These are phyloP conservation scores for Albula glossodonta DNA, from an alignment of 2,113 vertebrate genomes.

Conservation along the genomic window DNA sequence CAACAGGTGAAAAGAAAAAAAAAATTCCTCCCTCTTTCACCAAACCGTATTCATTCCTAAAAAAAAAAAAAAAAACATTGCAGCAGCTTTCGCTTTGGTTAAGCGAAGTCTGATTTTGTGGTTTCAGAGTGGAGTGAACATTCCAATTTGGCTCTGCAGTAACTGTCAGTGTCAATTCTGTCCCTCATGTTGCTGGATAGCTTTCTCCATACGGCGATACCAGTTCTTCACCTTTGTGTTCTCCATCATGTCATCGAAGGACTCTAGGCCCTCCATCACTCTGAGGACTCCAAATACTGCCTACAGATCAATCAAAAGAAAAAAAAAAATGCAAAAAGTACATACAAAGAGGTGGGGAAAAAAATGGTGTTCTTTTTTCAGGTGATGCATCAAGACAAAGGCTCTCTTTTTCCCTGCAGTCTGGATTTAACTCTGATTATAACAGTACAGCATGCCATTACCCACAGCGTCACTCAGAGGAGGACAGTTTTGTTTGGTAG, in stretches of 20 bases:
- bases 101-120: not conserved
- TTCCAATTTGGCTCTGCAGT: not conserved
- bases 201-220: slow-evolving; percentile 84
- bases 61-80: not conserved
- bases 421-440: not conserved
- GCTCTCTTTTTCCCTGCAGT: not conserved
- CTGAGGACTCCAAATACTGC: slow-evolving; percentile 91
- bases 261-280: slow-evolving; percentile 93
- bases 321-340: not conserved
- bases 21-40: not conserved
- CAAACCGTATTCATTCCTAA: not conserved
- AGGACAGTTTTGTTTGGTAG: not conserved
- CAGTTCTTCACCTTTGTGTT: slow-evolving; percentile 86
- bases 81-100: not conserved
- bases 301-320: slow-evolving; percentile 56
- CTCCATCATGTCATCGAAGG: slow-evolving; percentile 91
- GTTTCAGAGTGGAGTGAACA: not conserved
- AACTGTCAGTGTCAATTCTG: slow-evolving; percentile 25
- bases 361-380: too few species aligned
- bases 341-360: not conserved
- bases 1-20: not conserved
- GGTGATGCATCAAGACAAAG: not conserved
- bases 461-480: not conserved
- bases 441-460: not conserved
- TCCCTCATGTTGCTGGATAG: slow-evolving; percentile 58